phyloP scores from a whole-genome alignment of 92 coral and sea anemone species.

The Epizoanthus rinbou region DNA sequence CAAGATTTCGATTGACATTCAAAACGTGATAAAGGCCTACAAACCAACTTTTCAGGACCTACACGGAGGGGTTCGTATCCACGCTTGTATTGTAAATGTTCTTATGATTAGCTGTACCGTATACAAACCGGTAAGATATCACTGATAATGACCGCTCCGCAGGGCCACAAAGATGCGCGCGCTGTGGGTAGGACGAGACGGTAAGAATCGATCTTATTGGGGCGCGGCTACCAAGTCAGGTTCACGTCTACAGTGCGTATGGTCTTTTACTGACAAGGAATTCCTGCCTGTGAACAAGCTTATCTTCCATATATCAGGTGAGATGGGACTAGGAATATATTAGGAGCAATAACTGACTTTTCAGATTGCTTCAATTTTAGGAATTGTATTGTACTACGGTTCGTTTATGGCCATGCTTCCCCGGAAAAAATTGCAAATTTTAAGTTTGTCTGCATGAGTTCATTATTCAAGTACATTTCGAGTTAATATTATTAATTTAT shows the following conservation, averaged over 20 bases:
- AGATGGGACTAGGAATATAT: background rate
- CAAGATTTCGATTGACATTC: too few species aligned
- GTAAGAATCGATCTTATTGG: constrained; percentile 36
- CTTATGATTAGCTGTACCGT: constrained; percentile 7
- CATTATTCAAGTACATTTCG: too few species aligned
- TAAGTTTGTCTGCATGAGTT: too few species aligned
- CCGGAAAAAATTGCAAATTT: too few species aligned
- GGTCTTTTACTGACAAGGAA: constrained; percentile 26
- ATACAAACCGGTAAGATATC: constrained; percentile 1
- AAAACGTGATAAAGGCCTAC: too few species aligned
- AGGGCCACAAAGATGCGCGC: constrained; percentile 12
- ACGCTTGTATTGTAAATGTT: constrained; percentile 16
- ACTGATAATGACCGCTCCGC: background rate
- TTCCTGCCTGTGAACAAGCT: constrained; percentile 25
- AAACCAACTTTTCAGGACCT: too few species aligned
- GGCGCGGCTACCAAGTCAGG: constrained; percentile 12
- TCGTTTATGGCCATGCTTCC: too few species aligned
- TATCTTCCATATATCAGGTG: constrained; percentile 20
- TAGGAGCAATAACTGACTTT: background rate
- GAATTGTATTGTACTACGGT: too few species aligned
- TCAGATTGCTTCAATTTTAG: too few species aligned
- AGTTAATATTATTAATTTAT: too few species aligned
- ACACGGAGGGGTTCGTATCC: too few species aligned
- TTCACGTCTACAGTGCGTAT: constrained; percentile 4
- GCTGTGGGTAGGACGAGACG: constrained; percentile 19